phyloP scores from a whole-genome alignment of 2,888 invertebrate genomes.

The Drosophila anomalata region DNA sequence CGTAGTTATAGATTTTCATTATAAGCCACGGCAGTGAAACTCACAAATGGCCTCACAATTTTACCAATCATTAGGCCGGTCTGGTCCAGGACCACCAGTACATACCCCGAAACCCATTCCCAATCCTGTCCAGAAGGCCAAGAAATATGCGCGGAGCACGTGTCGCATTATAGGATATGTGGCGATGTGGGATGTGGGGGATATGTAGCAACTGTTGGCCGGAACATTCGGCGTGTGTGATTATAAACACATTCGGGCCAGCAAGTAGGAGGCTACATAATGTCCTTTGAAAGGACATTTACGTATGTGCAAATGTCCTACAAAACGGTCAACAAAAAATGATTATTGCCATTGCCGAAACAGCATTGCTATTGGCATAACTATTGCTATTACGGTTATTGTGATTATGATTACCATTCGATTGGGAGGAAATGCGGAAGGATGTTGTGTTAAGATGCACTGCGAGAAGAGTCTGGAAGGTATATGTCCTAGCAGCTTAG shows the following conservation, averaged over 20 bases:
- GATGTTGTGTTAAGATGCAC: constrained; percentile 38
- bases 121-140: constrained; percentile 44
- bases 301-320: constrained; percentile 75
- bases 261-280: constrained; percentile 2
- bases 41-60: constrained; percentile 43
- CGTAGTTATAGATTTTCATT: constrained; percentile 15
- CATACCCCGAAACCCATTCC: constrained; percentile 23
- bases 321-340: constrained; percentile 68
- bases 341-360: constrained; percentile 62
- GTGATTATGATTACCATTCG: constrained; percentile 79
- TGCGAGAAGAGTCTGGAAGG: neutral
- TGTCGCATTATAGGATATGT: constrained; percentile 66
- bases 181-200: constrained; percentile 12
- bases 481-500: too few species aligned
- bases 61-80: constrained; percentile 60
- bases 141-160: constrained; percentile 69
- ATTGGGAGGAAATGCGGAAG: constrained; percentile 41
- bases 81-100: constrained; percentile 27
- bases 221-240: constrained; percentile 60
- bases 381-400: constrained; percentile 72
- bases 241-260: constrained; percentile 73
- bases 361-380: constrained; percentile 53
- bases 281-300: constrained; percentile 63
- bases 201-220: constrained; percentile 53
- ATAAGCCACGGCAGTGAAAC: constrained; percentile 53